Conservation (phyloP, 2,113 vertebrate genomes). For the Kobus ellipsiprymnus region DNA sequence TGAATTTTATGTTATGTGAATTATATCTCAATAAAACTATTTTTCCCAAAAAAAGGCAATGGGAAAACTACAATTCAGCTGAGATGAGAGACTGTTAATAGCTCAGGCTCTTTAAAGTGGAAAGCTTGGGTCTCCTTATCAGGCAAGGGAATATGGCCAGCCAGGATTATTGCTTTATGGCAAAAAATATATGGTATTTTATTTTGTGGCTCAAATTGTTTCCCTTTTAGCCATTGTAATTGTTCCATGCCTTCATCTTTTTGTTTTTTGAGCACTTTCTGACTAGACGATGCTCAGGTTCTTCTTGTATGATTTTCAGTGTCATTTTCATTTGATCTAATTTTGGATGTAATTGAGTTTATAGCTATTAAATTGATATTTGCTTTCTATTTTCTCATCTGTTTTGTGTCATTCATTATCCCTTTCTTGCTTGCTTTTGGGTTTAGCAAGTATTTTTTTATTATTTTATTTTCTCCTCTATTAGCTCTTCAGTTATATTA, state of each 20-base stretch:
- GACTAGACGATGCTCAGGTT: neutral
- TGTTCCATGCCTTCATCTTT: neutral
- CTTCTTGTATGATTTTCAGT: neutral
- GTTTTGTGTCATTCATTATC: neutral
- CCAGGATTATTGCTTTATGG: neutral
- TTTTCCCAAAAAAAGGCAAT: neutral
- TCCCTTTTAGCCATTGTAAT: neutral
- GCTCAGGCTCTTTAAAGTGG: neutral
- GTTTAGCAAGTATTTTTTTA: neutral
- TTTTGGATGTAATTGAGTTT: neutral
- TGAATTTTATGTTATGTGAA: neutral
- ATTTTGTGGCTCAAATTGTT: neutral
- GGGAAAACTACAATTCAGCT: neutral
- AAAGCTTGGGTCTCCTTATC: neutral
- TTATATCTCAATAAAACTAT: neutral
- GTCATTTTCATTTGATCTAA: neutral
- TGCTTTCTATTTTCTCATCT: neutral
- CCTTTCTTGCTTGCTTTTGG: neutral
- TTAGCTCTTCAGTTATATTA: neutral
- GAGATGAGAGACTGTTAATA: neutral
- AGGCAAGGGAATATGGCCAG: neutral
- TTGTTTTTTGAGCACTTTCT: neutral
- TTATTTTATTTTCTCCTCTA: constrained; percentile 6
- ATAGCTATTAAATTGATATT: neutral
- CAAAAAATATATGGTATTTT: neutral